Conservation (phyloP, 2,888 invertebrate species). For the Asteroscopus sphinx region DNA sequence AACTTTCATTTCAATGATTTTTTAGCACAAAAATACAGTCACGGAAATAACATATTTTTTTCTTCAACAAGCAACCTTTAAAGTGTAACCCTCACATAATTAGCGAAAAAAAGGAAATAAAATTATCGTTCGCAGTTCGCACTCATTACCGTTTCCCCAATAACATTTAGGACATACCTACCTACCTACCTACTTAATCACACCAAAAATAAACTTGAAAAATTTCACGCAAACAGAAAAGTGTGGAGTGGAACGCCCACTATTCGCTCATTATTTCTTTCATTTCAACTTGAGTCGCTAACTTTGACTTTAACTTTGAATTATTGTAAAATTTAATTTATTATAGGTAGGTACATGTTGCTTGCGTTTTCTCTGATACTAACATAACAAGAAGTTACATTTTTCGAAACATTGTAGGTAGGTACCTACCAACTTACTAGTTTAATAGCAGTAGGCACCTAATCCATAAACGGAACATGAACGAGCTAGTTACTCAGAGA, state of each 20-base stretch:
- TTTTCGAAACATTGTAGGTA: slow-evolving; percentile 5
- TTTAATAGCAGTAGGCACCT: slow-evolving; percentile 2
- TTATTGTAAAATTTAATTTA: slow-evolving; percentile 45
- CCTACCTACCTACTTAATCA: too few species aligned
- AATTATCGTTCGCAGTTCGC: slow-evolving; percentile 5
- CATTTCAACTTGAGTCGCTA: slow-evolving; percentile 68
- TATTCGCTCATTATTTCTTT: slow-evolving; percentile 65
- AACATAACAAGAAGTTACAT: slow-evolving; percentile 10
- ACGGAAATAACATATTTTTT: too few species aligned
- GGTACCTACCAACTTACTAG: too few species aligned
- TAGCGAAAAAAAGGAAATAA: too few species aligned
- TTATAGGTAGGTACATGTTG: slow-evolving; percentile 6
- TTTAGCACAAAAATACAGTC: too few species aligned
- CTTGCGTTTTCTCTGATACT: slow-evolving; percentile 10
- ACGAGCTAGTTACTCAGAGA: background rate
- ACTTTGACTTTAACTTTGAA: slow-evolving; percentile 55
- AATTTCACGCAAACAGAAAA: slow-evolving; percentile 50
- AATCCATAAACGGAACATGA: slow-evolving; percentile 1
- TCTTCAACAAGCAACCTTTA: slow-evolving; percentile 11
- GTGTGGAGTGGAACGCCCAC: slow-evolving; percentile 59
- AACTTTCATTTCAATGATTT: too few species aligned
- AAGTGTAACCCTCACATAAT: background rate
- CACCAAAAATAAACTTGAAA: slow-evolving; percentile 8
- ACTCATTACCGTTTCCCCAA: slow-evolving; percentile 21
- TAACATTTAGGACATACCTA: slow-evolving; percentile 10